phyloP scores from a whole-genome alignment of 2,888 invertebrate species.

The Drosophila multiciliata region DNA sequence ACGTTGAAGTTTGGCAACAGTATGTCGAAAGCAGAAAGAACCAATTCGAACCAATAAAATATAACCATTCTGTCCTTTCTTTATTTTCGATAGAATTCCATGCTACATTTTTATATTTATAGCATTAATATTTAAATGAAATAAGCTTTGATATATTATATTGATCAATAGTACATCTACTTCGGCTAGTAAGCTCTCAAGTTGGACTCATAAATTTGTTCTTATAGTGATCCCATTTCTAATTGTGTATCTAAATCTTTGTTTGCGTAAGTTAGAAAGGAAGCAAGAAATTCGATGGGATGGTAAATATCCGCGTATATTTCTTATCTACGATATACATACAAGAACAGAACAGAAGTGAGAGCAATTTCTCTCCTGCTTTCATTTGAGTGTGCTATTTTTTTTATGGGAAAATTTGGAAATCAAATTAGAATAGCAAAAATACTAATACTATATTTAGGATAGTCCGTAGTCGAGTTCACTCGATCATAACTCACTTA shows the following conservation, averaged over 20 bases:
- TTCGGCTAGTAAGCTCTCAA: background rate
- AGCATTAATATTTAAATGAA: background rate
- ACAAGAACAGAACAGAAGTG: too few relatives aligned
- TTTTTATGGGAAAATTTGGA: background rate
- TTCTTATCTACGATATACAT: background rate
- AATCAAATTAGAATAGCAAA: background rate
- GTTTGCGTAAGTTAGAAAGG: background rate
- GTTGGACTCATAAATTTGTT: background rate
- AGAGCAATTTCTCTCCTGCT: background rate
- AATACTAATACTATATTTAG: background rate
- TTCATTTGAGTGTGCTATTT: background rate
- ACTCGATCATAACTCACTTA: background rate
- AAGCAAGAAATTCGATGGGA: background rate
- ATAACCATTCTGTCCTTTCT: background rate
- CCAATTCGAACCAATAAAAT: background rate
- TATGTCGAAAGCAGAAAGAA: background rate
- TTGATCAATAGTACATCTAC: background rate
- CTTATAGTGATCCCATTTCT: background rate
- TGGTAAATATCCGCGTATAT: background rate
- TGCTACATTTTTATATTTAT: background rate
- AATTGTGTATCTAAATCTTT: background rate
- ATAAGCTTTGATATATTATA: background rate
- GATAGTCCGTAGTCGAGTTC: background rate
- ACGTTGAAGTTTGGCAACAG: background rate
- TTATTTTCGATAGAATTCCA: background rate